These are phyloP conservation scores for Nasonia vitripennis DNA, from an alignment of 1,140 invertebrate species.

Conservation along the genomic window DNA sequence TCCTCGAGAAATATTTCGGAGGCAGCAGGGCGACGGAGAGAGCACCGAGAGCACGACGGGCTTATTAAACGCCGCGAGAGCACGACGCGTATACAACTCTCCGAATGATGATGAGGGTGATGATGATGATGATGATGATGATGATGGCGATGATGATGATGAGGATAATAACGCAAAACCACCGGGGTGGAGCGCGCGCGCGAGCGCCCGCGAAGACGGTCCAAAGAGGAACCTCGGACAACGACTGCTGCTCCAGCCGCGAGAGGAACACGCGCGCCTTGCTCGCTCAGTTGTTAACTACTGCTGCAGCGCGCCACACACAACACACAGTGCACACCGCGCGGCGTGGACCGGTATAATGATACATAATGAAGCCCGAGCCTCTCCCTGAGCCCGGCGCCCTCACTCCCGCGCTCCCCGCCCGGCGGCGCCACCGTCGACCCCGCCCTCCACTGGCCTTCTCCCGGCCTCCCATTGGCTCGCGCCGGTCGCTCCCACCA, in stretches of 20 bases:
- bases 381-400: slow-evolving; percentile 70
- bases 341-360: slow-evolving; percentile 76
- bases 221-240: slow-evolving; percentile 1
- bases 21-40: background rate
- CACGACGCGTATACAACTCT: background rate
- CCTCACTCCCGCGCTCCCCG: slow-evolving; percentile 59
- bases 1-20: background rate
- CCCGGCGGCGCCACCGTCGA: slow-evolving; percentile 31
- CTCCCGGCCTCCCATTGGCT: background rate
- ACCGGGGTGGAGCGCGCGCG: background rate
- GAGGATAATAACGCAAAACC: background rate
- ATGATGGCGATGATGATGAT: slow-evolving; percentile 14
- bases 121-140: background rate
- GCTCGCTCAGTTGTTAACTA: slow-evolving; percentile 58
- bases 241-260: slow-evolving; percentile 34
- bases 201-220: background rate
- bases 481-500: background rate
- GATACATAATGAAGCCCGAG: slow-evolving; percentile 76
- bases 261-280: slow-evolving; percentile 68
- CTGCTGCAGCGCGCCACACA: slow-evolving; percentile 54
- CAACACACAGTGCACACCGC: slow-evolving; percentile 72
- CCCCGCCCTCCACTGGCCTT: background rate
- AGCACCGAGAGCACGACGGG: background rate
- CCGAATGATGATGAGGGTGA: background rate
- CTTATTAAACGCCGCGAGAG: slow-evolving; percentile 6